phyloP scores from a whole-genome alignment of 2,797 vertebrate species.

The Macroramphosus scolopax region DNA sequence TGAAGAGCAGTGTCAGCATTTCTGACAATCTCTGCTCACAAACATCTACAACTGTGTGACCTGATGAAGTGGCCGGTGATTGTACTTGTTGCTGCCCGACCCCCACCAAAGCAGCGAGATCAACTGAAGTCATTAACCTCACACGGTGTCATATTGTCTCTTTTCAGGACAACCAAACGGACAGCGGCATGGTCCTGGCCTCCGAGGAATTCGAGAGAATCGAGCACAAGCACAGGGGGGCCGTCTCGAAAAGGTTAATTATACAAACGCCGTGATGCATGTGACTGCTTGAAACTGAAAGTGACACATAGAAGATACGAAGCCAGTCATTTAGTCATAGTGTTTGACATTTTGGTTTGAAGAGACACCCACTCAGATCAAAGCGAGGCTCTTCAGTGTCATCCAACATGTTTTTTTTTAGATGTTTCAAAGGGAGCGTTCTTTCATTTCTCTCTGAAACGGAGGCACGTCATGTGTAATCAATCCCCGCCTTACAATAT shows the following conservation, averaged over 20 bases:
- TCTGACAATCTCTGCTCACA: too few species aligned
- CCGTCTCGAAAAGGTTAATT: slow-evolving; percentile 81
- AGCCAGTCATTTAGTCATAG: too few species aligned
- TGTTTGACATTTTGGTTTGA: not conserved
- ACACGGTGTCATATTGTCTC: slow-evolving; percentile 31
- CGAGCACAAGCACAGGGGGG: slow-evolving; percentile 86
- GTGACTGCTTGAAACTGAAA: too few species aligned
- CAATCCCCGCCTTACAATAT: too few species aligned
- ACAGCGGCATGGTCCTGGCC: slow-evolving; percentile 98
- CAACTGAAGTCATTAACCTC: slow-evolving; percentile 1
- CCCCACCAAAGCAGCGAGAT: not conserved
- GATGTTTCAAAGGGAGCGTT: not conserved
- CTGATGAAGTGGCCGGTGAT: too few species aligned
- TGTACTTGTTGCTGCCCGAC: too few species aligned
- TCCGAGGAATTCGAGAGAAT: slow-evolving; percentile 95
- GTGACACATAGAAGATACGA: not conserved
- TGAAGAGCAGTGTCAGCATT: too few species aligned
- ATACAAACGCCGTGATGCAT: too few species aligned
- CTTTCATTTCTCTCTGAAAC: not conserved
- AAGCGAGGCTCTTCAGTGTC: too few species aligned
- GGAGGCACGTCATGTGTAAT: not conserved
- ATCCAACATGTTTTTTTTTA: not conserved
- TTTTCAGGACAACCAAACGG: slow-evolving; percentile 95
- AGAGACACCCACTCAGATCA: too few species aligned
- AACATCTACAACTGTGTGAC: too few species aligned